Base-by-base conservation (phyloP, 2,888 invertebrate genomes). In the Drosophila borealis region DNA sequence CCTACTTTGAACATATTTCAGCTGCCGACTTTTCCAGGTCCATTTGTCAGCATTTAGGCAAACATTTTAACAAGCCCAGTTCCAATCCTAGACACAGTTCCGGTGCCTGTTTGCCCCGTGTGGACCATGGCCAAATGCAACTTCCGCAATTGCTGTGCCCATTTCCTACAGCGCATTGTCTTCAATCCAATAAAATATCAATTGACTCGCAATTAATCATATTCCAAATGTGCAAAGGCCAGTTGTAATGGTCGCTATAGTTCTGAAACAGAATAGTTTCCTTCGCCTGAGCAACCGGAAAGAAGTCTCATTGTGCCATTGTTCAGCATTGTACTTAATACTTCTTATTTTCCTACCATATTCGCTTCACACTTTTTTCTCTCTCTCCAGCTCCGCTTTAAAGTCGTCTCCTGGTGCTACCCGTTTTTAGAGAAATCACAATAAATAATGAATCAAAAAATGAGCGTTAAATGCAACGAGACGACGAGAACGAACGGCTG, bases 181-280 rank as follows among this genome's bases (percentile, higher is more conserved):
- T 74, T 57, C 51, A 53, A 64, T 62, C 79, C 89, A 91, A 90
- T 90, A 90, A 90, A 91, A 90, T 90, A 90, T 91, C 91, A 90
- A 89, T 91, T 89, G 90, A 89, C 83, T 86, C 57, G 86, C 91
- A 90, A 91, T 91, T 90, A 90, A 90, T 90, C 90, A 90, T 90
- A 90, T 90, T 85, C 82, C 73, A 57, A 78, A 81, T 81, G 86
- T 79, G 83, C 73, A 70, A 88, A 62, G 83, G 64, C 60, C 51
- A 62, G 56, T 56, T 68, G 66, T 41, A 70, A 60, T 57, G 45
- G 44, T 33, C 19, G 37, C 57, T 29, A 21, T 17, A 42, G 41
- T 17, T 17, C 14, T 14, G 3, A 10, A 9, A 37, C 1, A 55
- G 54, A 55, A 60, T 54, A 64, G 57, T 65, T 64, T 59, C 44